phyloP scores from a whole-genome alignment of 2,113 vertebrate genomes.

The Heterotilapia buettikoferi region DNA sequence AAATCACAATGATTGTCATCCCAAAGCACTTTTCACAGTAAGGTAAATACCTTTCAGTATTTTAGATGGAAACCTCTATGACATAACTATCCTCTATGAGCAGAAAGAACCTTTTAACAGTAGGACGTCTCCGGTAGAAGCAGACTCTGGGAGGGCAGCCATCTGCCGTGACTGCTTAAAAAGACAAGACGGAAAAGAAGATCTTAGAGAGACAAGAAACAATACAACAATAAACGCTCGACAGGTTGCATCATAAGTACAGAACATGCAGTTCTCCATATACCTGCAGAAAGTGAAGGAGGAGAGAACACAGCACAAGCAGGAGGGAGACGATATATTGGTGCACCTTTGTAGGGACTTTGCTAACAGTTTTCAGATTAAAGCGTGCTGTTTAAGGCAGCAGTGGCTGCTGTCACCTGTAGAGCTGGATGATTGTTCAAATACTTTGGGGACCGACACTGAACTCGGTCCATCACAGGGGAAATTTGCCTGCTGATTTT shows the following conservation, averaged over 20 bases:
- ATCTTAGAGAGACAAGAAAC: not conserved
- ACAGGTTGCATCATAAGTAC: not conserved
- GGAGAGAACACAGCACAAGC: not conserved
- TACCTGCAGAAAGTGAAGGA: not conserved
- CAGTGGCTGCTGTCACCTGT: not conserved
- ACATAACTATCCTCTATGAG: not conserved
- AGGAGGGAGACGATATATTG: not conserved
- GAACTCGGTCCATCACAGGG: not conserved
- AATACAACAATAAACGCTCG: not conserved
- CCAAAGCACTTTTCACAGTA: not conserved
- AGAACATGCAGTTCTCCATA: not conserved
- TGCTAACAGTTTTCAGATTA: not conserved
- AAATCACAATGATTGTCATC: not conserved
- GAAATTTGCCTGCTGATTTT: not conserved
- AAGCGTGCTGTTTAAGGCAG: not conserved
- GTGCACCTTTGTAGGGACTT: not conserved
- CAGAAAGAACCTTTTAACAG: not conserved
- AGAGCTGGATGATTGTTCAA: not conserved
- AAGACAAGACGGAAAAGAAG: not conserved
- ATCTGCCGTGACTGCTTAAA: not conserved
- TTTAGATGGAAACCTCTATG: not conserved
- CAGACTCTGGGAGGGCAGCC: not conserved
- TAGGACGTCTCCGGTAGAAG: not conserved
- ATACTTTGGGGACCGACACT: not conserved
- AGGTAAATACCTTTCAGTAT: not conserved